A percentile compares a stretch with the other conserved stretches of the same genome.
Conservation (phyloP, 2,888 invertebrate genomes). For the Allolobophora icterica region DNA sequence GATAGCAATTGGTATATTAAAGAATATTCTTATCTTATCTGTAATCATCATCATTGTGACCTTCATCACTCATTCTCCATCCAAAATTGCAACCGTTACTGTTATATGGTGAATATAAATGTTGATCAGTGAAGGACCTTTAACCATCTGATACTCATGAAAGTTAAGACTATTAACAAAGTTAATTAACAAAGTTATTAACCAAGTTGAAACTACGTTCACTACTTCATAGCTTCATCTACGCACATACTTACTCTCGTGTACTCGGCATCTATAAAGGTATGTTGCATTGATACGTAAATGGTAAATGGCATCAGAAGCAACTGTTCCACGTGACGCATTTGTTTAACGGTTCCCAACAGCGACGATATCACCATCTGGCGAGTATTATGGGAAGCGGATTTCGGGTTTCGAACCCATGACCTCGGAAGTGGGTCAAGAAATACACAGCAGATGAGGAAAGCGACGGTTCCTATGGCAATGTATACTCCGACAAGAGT, state of each 20-base stretch:
- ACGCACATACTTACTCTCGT: not conserved
- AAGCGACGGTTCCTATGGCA: constrained; percentile 69
- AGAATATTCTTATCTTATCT: no score
- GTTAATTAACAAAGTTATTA: not conserved
- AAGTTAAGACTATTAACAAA: no score
- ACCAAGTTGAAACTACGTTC: not conserved
- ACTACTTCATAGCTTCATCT: not conserved
- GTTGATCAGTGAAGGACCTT: no score
- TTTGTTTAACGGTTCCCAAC: not conserved
- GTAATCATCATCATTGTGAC: no score
- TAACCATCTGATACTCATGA: no score
- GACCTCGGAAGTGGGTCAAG: constrained; percentile 71
- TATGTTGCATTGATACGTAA: not conserved
- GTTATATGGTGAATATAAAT: no score
- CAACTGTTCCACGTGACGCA: constrained; percentile 20
- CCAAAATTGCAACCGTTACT: no score
- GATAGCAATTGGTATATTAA: no score
- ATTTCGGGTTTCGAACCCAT: constrained; percentile 13
- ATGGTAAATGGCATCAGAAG: constrained; percentile 1
- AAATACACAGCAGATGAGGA: constrained; percentile 82
- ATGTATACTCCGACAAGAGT: constrained; percentile 46
- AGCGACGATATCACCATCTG: constrained; percentile 1
- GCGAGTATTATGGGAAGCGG: not conserved
- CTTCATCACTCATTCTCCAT: no score
- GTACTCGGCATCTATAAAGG: not conserved